These are phyloP conservation scores for Cyprinodon tularosa DNA, from an alignment of 2,113 vertebrate genomes.

Conservation along the genomic window DNA sequence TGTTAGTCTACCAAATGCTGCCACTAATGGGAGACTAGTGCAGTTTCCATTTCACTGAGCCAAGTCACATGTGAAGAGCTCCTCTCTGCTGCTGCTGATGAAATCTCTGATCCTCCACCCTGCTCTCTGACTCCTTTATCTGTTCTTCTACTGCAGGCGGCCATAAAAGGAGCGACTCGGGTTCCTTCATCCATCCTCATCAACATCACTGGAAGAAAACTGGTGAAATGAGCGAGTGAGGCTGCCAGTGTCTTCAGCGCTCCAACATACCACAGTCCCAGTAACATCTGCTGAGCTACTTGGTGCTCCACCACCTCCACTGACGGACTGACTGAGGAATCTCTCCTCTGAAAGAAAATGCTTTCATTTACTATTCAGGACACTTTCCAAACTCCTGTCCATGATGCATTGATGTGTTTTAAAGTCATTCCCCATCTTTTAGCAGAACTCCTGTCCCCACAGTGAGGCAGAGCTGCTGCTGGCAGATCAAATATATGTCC, in stretches of 20 bases:
- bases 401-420: slow-evolving; percentile 65
- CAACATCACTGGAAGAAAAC: slow-evolving; percentile 59
- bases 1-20: slow-evolving; percentile 61
- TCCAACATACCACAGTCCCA: slow-evolving; percentile 62
- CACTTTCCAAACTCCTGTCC: slow-evolving; percentile 64
- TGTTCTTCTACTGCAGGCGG: slow-evolving; percentile 39
- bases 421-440: slow-evolving; percentile 69
- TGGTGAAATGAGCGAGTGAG: slow-evolving; percentile 62
- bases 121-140: slow-evolving; percentile 19
- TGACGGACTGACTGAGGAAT: slow-evolving; percentile 77
- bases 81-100: slow-evolving; percentile 30
- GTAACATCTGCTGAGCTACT: slow-evolving; percentile 80
- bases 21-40: neutral
- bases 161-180: slow-evolving; percentile 55
- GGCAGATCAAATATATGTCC: slow-evolving; percentile 47
- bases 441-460: slow-evolving; percentile 52
- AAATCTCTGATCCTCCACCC: slow-evolving; percentile 48
- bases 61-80: slow-evolving; percentile 20
- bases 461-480: slow-evolving; percentile 52
- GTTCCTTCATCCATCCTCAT: slow-evolving; percentile 66
- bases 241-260: slow-evolving; percentile 61
- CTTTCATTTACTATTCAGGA: slow-evolving; percentile 52
- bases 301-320: slow-evolving; percentile 62
- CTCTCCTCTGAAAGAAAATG: slow-evolving; percentile 60
- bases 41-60: neutral